Conservation (phyloP, 2,888 invertebrate genomes). For the Ornithoptera alexandrae region DNA sequence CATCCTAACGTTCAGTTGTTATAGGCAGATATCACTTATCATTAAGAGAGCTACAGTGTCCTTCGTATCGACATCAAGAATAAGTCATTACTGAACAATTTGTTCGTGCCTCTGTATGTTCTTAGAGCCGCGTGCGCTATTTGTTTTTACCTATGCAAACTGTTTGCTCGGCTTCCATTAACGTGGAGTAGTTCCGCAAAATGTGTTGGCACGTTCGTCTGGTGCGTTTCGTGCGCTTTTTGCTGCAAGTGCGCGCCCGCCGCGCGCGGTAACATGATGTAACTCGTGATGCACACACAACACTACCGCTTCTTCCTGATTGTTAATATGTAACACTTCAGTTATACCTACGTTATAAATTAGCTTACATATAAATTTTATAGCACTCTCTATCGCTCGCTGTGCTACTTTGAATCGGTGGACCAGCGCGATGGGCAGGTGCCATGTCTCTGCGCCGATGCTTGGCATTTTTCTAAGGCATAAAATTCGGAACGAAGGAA, state of each 20-base stretch:
- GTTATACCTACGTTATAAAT: too few species aligned
- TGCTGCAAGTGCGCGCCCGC: constrained; percentile 5
- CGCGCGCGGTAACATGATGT: constrained; percentile 17
- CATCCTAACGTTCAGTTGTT: too few species aligned
- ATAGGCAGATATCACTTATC: too few species aligned
- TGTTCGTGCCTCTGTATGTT: not conserved
- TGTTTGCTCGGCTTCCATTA: constrained; percentile 17
- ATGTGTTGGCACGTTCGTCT: constrained; percentile 4
- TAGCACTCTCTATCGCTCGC: too few species aligned
- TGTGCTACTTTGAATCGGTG: too few species aligned
- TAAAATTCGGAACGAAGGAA: too few species aligned
- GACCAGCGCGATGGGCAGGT: too few species aligned
- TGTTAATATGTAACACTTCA: not conserved
- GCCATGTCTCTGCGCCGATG: too few species aligned
- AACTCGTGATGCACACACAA: not conserved
- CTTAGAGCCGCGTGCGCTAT: not conserved
- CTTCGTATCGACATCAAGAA: not conserved
- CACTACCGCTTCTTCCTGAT: not conserved
- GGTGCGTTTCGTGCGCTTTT: constrained; percentile 20
- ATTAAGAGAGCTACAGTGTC: not conserved
- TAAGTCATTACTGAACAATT: not conserved
- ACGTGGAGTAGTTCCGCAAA: constrained; percentile 17
- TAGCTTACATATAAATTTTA: too few species aligned
- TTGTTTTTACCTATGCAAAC: constrained; percentile 14
- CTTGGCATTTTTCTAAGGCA: too few species aligned